Evolutionary conservation across 2,797 vertebrate species (phyloP), one percentile per base, ranked within the genome.

Genomic region (Cryptoprocta ferox): DNA sequence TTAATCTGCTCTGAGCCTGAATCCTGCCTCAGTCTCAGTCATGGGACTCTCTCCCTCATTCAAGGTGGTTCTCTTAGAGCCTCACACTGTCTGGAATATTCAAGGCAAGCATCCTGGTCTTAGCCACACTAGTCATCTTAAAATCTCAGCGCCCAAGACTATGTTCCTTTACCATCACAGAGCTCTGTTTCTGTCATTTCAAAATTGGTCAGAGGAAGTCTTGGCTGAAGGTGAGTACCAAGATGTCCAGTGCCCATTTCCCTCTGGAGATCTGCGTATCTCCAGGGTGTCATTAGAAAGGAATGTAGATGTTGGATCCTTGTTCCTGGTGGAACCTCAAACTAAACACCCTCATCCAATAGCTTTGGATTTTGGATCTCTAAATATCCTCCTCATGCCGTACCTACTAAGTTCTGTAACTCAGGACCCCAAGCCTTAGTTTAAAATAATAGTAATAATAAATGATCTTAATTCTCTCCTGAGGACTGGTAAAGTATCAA

Each of bases 361-460:
- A 91, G 5, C 35, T 86, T 93, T 89, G n/a, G 15, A 32, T 53
- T 93, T 78, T 71, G n/a, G 19, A 81, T 26, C 19, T 94, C 39
- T 14, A 75, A 30, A 75, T 9, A 8, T 80, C 45, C 39, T 73
- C 50, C 45, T 94, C 11, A 32, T 6, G 88, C 35, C 73, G 37
- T 1, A 48, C 1, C 48, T 61, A 76, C 18, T 42, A 87, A 65
- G 6, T 70, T 86, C 79, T 89, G 50, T 37, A 73, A 79, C 24
- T 83, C 56, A 59, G n/a, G 45, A 71, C 21, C 19, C 7, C 37
- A 86, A n/a, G 14, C 1, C 42, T 86, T 59, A 82, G 35, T 66
- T 96, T 39, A 93, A 97, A 97, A 68, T 71, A 84, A 76, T 30
- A 76, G 21, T 75, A 71, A 66, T 39, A 84, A 70, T 39, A 26